phyloP scores from a whole-genome alignment of 2,888 invertebrate species.

The Sarcophaga rosellei region DNA sequence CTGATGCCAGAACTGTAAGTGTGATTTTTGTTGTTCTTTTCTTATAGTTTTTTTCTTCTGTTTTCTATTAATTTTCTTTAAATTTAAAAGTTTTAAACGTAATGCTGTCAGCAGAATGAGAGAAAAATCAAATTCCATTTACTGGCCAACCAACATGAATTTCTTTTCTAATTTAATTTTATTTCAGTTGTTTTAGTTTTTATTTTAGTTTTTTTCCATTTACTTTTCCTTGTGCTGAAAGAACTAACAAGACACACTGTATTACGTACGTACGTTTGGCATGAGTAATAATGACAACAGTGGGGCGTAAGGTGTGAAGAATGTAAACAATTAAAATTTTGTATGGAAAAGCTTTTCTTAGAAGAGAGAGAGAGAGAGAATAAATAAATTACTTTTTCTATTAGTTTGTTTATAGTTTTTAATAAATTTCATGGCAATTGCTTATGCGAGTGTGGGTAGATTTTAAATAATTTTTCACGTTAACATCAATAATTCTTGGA shows the following conservation, averaged over 20 bases:
- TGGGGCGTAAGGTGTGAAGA: neutral
- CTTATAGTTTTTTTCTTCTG: neutral
- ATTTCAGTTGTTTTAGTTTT: neutral
- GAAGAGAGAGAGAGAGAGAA: too few species aligned
- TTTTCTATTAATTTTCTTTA: neutral
- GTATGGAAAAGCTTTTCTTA: too few species aligned
- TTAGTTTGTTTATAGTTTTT: too few species aligned
- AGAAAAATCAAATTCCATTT: conserved; percentile 24
- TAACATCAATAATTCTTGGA: too few species aligned
- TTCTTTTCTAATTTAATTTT: conserved; percentile 28
- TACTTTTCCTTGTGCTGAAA: neutral
- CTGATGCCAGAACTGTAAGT: conserved; percentile 62
- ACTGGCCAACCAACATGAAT: conserved; percentile 4
- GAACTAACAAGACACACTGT: neutral
- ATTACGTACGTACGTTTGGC: conserved; percentile 2
- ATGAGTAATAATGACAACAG: neutral
- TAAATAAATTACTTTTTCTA: too few species aligned
- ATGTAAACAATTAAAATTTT: too few species aligned
- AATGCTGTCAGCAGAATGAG: neutral
- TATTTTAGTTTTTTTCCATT: neutral
- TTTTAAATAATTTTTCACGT: too few species aligned
- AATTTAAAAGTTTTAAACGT: conserved; percentile 36
- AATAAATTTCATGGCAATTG: too few species aligned
- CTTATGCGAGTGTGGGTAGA: too few species aligned
- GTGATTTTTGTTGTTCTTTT: conserved; percentile 15